Conservation (phyloP, 2,113 vertebrate genomes). For the Ovibos moschatus region DNA sequence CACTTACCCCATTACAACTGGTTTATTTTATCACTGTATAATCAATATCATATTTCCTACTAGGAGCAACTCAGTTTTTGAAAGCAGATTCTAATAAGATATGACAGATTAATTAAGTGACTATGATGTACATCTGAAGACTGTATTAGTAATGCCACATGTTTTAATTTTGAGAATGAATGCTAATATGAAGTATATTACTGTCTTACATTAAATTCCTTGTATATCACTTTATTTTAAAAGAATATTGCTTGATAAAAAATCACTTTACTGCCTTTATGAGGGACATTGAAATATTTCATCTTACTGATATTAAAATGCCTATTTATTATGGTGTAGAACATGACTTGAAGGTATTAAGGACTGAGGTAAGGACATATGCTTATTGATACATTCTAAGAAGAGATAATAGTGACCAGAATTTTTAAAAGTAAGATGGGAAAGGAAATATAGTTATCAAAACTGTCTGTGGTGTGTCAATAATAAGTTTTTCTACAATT, state of each 20-base stretch:
- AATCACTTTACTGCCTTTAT: neutral
- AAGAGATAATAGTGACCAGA: neutral
- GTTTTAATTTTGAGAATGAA: neutral
- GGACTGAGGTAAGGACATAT: neutral
- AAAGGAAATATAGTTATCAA: neutral
- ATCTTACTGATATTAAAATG: neutral
- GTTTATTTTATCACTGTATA: neutral
- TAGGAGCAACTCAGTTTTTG: neutral
- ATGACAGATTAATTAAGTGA: neutral
- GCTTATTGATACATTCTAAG: neutral
- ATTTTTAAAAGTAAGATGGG: neutral
- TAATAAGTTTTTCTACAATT: neutral
- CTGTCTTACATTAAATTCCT: neutral
- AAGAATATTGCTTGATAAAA: neutral
- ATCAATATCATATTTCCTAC: neutral
- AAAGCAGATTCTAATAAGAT: neutral
- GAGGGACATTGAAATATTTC: neutral
- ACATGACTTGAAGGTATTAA: neutral
- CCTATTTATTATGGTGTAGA: neutral
- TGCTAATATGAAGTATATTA: neutral
- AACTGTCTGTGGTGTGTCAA: neutral
- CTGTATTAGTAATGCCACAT: neutral
- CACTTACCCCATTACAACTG: neutral
- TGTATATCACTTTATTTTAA: neutral
- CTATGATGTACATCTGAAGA: neutral